Percentiles rank a stretch among this genome's conserved stretches.
Evolutionary conservation across 37 sponge, comb jelly and placozoan genomes (phyloP).

Genomic region (Geodia barretti): DNA sequence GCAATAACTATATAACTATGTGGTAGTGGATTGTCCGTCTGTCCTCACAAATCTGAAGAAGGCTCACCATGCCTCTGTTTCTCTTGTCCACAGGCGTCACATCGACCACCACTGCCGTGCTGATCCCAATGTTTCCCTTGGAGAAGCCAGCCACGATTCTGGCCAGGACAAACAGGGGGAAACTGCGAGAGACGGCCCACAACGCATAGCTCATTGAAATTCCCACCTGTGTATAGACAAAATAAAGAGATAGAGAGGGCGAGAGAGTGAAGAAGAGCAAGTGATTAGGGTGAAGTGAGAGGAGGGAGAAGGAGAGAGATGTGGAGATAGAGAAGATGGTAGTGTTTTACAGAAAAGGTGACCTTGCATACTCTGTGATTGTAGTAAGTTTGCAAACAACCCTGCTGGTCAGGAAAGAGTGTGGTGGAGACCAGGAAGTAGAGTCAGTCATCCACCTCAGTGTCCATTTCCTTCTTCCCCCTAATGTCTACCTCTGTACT

Average conservation of each 20-base stretch:
- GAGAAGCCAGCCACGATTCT: slow-evolving; percentile 81
- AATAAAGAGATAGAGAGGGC: neutral
- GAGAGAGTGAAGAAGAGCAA: too few relatives aligned
- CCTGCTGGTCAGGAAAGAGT: neutral
- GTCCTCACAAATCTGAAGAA: too few relatives aligned
- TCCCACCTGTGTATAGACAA: slow-evolving; percentile 58
- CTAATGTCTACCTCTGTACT: too few relatives aligned
- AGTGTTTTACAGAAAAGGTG: neutral
- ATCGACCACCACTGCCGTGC: slow-evolving; percentile 86
- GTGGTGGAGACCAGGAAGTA: neutral
- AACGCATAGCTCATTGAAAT: slow-evolving; percentile 73
- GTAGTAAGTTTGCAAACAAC: too few relatives aligned
- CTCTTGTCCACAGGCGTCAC: slow-evolving; percentile 72
- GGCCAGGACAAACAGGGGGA: slow-evolving; percentile 76
- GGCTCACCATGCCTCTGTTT: slow-evolving; percentile 83
- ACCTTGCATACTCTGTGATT: too few relatives aligned
- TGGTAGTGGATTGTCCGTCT: too few relatives aligned
- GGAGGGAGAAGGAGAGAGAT: too few relatives aligned
- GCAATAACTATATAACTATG: too few relatives aligned
- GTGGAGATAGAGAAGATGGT: neutral
- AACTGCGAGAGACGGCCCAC: slow-evolving; percentile 86
- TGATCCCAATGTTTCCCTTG: slow-evolving; percentile 84
- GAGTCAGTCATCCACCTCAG: neutral
- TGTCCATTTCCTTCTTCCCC: too few relatives aligned
- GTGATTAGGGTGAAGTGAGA: too few relatives aligned